Conservation (phyloP, 2,888 invertebrate genomes). For the Trisateles emortualis region DNA sequence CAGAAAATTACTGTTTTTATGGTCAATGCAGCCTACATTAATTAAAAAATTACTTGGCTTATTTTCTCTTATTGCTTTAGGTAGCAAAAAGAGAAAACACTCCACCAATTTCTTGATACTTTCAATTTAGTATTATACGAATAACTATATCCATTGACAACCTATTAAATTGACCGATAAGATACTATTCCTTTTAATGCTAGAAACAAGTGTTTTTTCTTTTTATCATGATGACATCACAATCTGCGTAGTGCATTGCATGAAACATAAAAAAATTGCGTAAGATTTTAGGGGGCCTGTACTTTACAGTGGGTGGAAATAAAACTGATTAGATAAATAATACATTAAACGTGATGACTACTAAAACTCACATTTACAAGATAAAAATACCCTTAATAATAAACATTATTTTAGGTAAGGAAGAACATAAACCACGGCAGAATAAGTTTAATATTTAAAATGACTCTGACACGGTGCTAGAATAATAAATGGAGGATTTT, state of each 20-base stretch:
- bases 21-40: no score
- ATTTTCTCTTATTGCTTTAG: no score
- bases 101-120: background rate
- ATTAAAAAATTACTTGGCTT: no score
- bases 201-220: background rate
- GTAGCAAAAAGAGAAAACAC: background rate
- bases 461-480: background rate
- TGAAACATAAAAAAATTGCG: background rate
- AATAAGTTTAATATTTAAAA: background rate
- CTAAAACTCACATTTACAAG: background rate
- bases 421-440: background rate
- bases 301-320: background rate
- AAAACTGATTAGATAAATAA: background rate
- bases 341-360: background rate
- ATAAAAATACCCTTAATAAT: background rate
- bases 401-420: background rate
- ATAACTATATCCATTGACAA: background rate
- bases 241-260: background rate
- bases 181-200: background rate
- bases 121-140: background rate
- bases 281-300: background rate
- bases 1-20: no score
- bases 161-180: background rate
- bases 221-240: background rate
- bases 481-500: constrained; percentile 10